Evolutionary conservation across 2,888 invertebrate genomes (phyloP), one percentile per base, ranked within the genome.

Genomic region (Alloplasta piceator): DNA sequence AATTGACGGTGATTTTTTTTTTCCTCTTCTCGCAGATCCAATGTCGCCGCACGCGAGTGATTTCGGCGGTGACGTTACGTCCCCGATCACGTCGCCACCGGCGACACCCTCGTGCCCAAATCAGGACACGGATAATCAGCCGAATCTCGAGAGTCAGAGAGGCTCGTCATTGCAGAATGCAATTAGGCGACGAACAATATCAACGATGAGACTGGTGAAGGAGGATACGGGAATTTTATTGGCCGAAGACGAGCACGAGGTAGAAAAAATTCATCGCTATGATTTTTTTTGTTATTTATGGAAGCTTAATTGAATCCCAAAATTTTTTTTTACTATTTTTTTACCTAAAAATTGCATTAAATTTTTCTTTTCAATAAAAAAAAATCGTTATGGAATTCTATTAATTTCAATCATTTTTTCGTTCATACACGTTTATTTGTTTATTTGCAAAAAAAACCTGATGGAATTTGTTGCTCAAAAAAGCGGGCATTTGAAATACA

Each of bases 31-130:
- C 26, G 14, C 38, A 86, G 95, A 95, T 93, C 94, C 94, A 39
- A 94, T 95, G 92, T 95, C 95, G 64, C 95, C 95, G 3, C 94
- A 92, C 82, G 91, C 92, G 63, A 92, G 91, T 83, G 93, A 93
- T 80, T 92, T 90, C 78, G 91, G 92, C 52, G 93, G 93, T 50
- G 92, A 91, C 52, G 90, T 89, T 5, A 91, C 89, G 79, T 92
- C 93, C n/a, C 93, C 93, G 39, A 87, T 93, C 68, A 93, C 93
- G 9, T 93, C 94, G 14, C 94, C 94, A 52, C 93, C 94, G 41
- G 93, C 93, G 38, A 93, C 94, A 58, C 94, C 94, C 0, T 88
- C 88, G 12, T 90, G 89, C 71, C 76, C 85, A 74, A 91, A 92
- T 48, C 92, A 93, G 60, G 76, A 85, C 63, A 87, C 91, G 60